A percentile compares a stretch with the other conserved stretches of the same genome.
These are phyloP conservation scores for Blastobasis lacticolella DNA, from an alignment of 2,888 invertebrate species.

Conservation along the genomic window DNA sequence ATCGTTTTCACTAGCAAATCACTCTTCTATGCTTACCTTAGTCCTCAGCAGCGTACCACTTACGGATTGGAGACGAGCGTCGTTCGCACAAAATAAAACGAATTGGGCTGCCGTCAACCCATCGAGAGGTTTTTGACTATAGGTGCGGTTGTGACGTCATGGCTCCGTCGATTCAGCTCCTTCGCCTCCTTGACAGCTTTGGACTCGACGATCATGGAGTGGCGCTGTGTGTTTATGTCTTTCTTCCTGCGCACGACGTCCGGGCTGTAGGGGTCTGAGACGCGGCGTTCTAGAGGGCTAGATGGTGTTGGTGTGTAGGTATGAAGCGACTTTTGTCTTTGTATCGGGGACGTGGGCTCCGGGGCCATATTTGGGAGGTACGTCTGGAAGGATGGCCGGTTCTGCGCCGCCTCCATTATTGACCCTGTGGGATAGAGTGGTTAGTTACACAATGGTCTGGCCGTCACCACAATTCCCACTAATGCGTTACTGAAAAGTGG, in stretches of 20 bases:
- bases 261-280: slow-evolving; percentile 58
- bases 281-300: slow-evolving; percentile 43
- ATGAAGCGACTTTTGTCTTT: slow-evolving; percentile 45
- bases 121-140: slow-evolving; percentile 59
- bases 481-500: no score
- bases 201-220: slow-evolving; percentile 63
- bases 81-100: slow-evolving; percentile 7
- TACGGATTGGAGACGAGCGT: no score
- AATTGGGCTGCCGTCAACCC: slow-evolving; percentile 45
- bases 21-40: slow-evolving; percentile 7
- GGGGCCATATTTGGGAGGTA: slow-evolving; percentile 46
- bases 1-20: neutral
- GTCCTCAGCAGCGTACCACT: slow-evolving; percentile 1
- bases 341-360: slow-evolving; percentile 24
- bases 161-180: slow-evolving; percentile 57
- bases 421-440: slow-evolving; percentile 52
- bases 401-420: slow-evolving; percentile 82
- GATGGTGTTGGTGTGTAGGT: slow-evolving; percentile 24
- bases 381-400: slow-evolving; percentile 69
- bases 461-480: no score
- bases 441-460: no score
- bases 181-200: slow-evolving; percentile 50
- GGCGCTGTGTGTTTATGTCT: slow-evolving; percentile 51
- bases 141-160: slow-evolving; percentile 34
- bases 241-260: slow-evolving; percentile 59